Evolutionary conservation across 2,113 vertebrate species (phyloP).

Genomic region (Anolis carolinensis): DNA sequence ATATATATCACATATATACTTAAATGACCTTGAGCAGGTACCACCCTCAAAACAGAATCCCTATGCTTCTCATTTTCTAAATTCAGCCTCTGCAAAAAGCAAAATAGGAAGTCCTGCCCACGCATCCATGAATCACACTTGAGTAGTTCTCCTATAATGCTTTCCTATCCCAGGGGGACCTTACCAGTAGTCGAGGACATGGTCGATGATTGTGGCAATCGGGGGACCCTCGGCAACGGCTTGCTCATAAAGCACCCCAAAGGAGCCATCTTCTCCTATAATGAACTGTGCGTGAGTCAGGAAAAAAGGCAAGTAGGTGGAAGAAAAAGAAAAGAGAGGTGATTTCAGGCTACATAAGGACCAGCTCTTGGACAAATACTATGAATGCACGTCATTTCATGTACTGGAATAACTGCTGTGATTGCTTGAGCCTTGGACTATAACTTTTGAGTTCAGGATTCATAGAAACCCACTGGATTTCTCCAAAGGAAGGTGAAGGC

Average conservation of each 20-base stretch:
- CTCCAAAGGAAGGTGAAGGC: too few species aligned
- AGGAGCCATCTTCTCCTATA: slow-evolving; percentile 85
- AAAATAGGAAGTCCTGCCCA: background rate
- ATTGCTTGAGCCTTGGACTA: too few species aligned
- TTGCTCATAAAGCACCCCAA: slow-evolving; percentile 85
- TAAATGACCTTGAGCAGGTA: background rate
- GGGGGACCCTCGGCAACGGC: slow-evolving; percentile 83
- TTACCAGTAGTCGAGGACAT: slow-evolving; percentile 81
- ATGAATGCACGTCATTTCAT: too few species aligned
- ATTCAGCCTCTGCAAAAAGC: background rate
- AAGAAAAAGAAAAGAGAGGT: background rate
- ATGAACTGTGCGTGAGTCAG: slow-evolving; percentile 78
- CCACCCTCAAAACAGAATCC: background rate
- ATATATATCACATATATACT: background rate
- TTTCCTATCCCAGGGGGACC: background rate
- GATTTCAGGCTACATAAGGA: background rate
- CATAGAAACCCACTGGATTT: too few species aligned
- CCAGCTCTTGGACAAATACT: too few species aligned
- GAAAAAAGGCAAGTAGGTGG: background rate
- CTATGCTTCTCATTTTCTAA: too few species aligned
- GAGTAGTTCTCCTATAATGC: too few species aligned
- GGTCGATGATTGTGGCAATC: slow-evolving; percentile 78
- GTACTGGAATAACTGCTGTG: too few species aligned
- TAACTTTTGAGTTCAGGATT: too few species aligned
- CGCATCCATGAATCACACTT: background rate